Conservation (phyloP, 2,797 vertebrate species). For the Notoglanidium macrostoma region DNA sequence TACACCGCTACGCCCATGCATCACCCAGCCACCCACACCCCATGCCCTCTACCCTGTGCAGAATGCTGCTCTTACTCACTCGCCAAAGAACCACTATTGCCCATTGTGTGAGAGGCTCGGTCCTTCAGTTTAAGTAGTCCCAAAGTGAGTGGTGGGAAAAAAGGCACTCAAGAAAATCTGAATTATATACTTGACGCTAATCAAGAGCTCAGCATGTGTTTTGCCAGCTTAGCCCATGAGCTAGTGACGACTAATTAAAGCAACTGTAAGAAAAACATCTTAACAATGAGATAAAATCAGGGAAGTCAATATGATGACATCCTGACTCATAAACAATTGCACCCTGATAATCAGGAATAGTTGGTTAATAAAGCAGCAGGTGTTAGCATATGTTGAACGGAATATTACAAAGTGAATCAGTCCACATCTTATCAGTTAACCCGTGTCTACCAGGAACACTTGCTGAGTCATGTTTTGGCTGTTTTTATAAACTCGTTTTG, state of each 20-base stretch:
- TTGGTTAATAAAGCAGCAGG: constrained; percentile 7
- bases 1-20: constrained; percentile 70
- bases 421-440: background rate
- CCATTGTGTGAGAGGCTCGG: constrained; percentile 44
- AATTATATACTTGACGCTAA: constrained; percentile 57
- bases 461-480: constrained; percentile 3
- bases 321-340: constrained; percentile 29
- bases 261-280: background rate
- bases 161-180: constrained; percentile 46
- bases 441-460: constrained; percentile 9
- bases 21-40: constrained; percentile 60
- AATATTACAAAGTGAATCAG: constrained; percentile 7
- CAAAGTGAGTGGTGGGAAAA: constrained; percentile 43
- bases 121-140: constrained; percentile 53
- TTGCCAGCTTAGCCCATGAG: constrained; percentile 28
- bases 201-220: constrained; percentile 54
- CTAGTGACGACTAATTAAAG: background rate
- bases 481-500: constrained; percentile 16
- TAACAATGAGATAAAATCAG: constrained; percentile 1
- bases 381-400: background rate
- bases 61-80: constrained; percentile 60
- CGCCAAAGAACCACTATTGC: constrained; percentile 34
- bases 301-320: constrained; percentile 5
- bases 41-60: constrained; percentile 63
- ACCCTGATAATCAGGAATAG: background rate